Evolutionary conservation across 30 jellyfish, hydroid and myxozoan genomes (phyloP).

Genomic region (Aurelia sp.): DNA sequence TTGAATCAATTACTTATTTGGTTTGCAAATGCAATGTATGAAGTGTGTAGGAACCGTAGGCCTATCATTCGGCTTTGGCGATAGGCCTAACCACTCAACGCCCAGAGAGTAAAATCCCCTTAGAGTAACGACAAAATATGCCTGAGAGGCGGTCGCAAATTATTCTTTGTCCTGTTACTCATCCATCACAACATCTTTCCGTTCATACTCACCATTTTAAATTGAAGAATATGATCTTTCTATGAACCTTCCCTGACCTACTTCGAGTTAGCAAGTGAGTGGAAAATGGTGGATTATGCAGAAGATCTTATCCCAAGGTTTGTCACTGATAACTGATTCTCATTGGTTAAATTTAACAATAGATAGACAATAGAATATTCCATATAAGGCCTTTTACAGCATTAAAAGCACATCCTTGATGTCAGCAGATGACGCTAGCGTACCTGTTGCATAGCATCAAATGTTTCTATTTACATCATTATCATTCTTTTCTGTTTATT

Average conservation of each 20-base stretch:
- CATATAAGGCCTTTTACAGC: slow-evolving; percentile 55
- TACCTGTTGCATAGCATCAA: no score
- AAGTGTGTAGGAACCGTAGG: no score
- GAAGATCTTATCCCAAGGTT: slow-evolving; percentile 24
- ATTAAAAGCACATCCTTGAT: slow-evolving; percentile 7
- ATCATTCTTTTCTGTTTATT: no score
- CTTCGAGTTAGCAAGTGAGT: slow-evolving; percentile 38
- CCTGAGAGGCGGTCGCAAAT: neutral
- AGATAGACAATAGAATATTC: slow-evolving; percentile 41
- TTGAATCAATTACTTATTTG: no score
- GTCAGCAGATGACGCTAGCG: no score
- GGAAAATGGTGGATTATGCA: slow-evolving; percentile 19
- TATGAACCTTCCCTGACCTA: neutral
- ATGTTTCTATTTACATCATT: no score
- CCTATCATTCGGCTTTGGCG: no score
- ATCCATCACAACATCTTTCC: neutral
- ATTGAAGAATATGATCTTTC: neutral
- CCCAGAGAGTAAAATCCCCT: no score
- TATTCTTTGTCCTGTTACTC: neutral
- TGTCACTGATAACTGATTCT: neutral
- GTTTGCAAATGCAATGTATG: no score
- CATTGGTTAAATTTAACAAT: slow-evolving; percentile 42
- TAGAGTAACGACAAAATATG: neutral
- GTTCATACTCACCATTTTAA: slow-evolving; percentile 24
- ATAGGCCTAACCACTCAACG: no score